Evolutionary conservation across 2,888 invertebrate species (phyloP).

Genomic region (Hipparchia sbordonii): DNA sequence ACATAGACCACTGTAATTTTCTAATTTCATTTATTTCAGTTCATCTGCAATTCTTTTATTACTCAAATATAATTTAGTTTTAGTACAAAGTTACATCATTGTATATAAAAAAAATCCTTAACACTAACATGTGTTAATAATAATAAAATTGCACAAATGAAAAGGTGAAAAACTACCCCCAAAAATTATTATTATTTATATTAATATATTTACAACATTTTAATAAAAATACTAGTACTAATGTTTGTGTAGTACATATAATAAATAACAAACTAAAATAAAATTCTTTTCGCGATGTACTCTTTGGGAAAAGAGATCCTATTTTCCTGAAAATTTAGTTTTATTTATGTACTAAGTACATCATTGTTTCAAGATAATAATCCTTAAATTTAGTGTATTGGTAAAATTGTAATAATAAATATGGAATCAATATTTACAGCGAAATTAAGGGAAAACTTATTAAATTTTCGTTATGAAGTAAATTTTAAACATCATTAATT

Average conservation of each 20-base stretch:
- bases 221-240: neutral
- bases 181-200: neutral
- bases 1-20: too few species aligned
- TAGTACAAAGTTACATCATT: neutral
- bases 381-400: neutral
- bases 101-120: neutral
- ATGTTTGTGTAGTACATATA: neutral
- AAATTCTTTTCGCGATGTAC: neutral
- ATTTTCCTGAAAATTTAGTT: neutral
- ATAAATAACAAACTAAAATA: neutral
- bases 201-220: neutral
- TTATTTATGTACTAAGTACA: neutral
- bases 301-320: neutral
- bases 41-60: neutral
- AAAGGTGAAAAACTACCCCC: neutral
- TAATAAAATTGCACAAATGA: conserved; percentile 13
- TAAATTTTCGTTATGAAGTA: neutral
- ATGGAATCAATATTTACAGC: neutral
- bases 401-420: neutral
- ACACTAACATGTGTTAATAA: neutral
- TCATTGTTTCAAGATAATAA: neutral
- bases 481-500: neutral
- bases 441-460: neutral
- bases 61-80: neutral
- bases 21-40: too few species aligned